phyloP scores from a whole-genome alignment of 2,113 vertebrate genomes.

The Pelvicachromis taeniatus region DNA sequence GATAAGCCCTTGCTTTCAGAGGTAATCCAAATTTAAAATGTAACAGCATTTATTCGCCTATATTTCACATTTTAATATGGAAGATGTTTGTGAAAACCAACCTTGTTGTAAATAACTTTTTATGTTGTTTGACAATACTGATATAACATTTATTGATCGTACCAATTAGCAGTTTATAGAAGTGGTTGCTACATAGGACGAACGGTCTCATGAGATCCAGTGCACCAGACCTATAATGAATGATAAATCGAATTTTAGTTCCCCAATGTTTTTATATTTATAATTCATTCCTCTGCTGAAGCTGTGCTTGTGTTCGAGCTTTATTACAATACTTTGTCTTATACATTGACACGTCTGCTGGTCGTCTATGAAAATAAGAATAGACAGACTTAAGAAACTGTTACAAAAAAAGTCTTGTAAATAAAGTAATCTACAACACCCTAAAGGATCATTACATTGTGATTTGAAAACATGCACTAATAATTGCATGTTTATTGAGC shows the following conservation, averaged over 20 bases:
- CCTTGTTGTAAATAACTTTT: background rate
- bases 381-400: background rate
- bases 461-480: background rate
- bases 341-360: background rate
- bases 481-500: background rate
- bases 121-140: background rate
- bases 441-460: background rate
- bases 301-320: background rate
- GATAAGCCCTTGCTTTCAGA: background rate
- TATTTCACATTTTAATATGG: background rate
- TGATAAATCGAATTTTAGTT: background rate
- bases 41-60: background rate
- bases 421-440: background rate
- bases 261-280: background rate
- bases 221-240: background rate
- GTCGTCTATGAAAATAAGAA: background rate
- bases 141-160: background rate
- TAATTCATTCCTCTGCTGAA: background rate
- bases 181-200: background rate
- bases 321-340: background rate
- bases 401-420: background rate
- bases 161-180: background rate
- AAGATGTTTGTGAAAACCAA: background rate
- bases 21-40: background rate
- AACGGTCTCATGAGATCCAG: background rate